Evolutionary conservation across 2,797 vertebrate genomes (phyloP).

Genomic region (Manis javanica): DNA sequence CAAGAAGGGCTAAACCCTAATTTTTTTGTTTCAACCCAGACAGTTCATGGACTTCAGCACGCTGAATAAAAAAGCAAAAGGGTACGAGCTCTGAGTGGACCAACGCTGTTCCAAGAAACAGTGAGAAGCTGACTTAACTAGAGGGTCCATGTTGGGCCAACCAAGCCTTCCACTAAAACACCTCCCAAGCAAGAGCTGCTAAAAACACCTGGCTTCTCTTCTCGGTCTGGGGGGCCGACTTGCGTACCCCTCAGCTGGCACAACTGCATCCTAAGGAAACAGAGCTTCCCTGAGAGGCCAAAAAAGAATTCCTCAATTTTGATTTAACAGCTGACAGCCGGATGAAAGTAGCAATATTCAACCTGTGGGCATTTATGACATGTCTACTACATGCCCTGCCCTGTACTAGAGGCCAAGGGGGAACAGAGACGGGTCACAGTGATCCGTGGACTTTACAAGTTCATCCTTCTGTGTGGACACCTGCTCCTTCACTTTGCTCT

Average conservation of each 20-base stretch:
- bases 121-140: background rate
- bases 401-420: fast-evolving
- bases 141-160: no score
- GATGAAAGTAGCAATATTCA: fast-evolving
- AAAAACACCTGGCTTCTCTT: no score
- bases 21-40: background rate
- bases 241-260: background rate
- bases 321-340: background rate
- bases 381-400: fast-evolving
- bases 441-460: fast-evolving
- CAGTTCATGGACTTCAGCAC: background rate
- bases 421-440: fast-evolving
- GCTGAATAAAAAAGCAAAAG: no score
- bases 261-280: background rate
- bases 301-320: no score
- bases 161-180: background rate
- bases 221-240: background rate
- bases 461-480: background rate
- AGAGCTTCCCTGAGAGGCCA: background rate
- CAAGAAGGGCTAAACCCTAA: background rate
- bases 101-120: background rate
- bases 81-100: background rate
- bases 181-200: background rate
- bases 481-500: background rate
- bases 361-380: background rate